Conservation (phyloP, 2,888 invertebrate species). For the Pristionchus japonicus region DNA sequence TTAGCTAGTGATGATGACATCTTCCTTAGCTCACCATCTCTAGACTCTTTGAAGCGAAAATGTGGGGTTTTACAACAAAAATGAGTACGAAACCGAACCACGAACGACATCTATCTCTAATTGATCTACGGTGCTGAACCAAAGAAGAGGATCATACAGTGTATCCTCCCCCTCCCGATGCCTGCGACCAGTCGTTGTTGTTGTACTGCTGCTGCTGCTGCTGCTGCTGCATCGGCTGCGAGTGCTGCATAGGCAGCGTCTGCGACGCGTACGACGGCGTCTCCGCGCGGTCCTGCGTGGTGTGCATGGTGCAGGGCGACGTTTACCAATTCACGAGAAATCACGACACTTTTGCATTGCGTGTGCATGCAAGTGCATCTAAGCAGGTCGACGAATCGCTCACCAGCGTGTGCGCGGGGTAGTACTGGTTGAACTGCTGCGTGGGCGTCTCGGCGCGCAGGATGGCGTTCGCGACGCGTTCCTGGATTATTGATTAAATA, state of each 20-base stretch:
- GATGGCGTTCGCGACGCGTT: slow-evolving; percentile 66
- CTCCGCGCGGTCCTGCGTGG: slow-evolving; percentile 24
- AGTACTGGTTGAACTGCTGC: slow-evolving; percentile 42
- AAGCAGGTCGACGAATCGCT: neutral
- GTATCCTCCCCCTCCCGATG: neutral
- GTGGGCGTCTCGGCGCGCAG: slow-evolving; percentile 65
- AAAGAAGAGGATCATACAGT: neutral
- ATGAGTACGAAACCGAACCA: no score
- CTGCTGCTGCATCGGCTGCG: neutral
- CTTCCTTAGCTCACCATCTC: no score
- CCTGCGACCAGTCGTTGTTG: slow-evolving; percentile 34
- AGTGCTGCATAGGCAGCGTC: neutral
- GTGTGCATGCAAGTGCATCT: neutral
- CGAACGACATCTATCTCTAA: no score
- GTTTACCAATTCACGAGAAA: neutral
- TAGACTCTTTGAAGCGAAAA: no score
- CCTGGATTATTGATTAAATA: slow-evolving; percentile 39
- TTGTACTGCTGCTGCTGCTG: slow-evolving; percentile 2
- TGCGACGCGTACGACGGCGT: neutral
- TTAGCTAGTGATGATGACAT: no score
- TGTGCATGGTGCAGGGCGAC: slow-evolving; percentile 1
- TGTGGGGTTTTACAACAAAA: no score
- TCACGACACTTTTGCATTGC: slow-evolving; percentile 8
- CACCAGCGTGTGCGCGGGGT: slow-evolving; percentile 35
- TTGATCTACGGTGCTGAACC: neutral